Base-by-base conservation (phyloP, 2,797 vertebrate genomes). In the Siniperca scherzeri region DNA sequence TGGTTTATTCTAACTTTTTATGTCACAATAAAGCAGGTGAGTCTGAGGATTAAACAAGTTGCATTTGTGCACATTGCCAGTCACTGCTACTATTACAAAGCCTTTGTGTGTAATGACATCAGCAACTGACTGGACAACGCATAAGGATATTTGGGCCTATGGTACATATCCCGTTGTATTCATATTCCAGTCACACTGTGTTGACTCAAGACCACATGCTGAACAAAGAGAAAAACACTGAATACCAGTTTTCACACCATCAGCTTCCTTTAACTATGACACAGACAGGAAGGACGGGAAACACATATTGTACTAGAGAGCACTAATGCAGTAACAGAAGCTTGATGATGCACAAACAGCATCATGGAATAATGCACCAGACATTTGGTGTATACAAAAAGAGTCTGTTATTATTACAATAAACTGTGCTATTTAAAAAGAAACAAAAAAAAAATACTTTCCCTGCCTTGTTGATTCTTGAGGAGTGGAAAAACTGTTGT, bases 141-240 rank as follows among this genome's bases (percentile, higher is more conserved):
- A 65, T 42, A 74, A 79, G 72, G 78, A 80, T 81, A 80, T 82
- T 81, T 46, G 4, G 52, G 53, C 66, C 59, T 78, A 40, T 71
- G 40, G 62, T 81, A 78, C 70, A 77, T 68, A 74, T 91, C 80
- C 85, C 46, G 61, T 93, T 91, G 86, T 91, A 78, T 91, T 91
- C 79, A 81, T 87, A 67, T 78, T 88, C 87, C 73, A 84, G 88
- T 91, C 80, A 86, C 21, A 83, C 40, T 61, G 59, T 16, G 30
- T 80, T 96, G 96, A 96, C 87, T 95, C 94, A 95, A 10, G 30
- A 25, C 27, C 70, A 87, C 68, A 74, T 76, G 84, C 71, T 52
- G 53, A 81, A 80, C 3, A 74, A 81, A 90, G 81, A 85, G 81
- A 85, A 94, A 92, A 92, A 83, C 73, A 89, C n/a, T 44, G 81